Base-by-base conservation (phyloP, 2,888 invertebrate genomes). In the Drosophila neutralis region DNA sequence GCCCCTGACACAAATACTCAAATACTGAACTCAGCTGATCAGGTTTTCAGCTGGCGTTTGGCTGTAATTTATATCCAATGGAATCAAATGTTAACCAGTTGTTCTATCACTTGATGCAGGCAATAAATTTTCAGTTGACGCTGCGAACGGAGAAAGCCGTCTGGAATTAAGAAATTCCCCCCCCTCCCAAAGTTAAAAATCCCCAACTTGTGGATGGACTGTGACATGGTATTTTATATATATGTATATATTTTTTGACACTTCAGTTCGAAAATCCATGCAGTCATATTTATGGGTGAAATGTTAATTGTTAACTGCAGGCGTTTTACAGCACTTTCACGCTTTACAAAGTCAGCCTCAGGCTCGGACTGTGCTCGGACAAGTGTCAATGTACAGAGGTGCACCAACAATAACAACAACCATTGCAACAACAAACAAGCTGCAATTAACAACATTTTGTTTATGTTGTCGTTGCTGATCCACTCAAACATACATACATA, bases 1-100 rank as follows among this genome's bases (percentile, higher is more conserved):
- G 90, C 73, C 89, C 86, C 90, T 86, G 90, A 90, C 86, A 86
- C 73, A 89, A 79, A 90, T 81, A 79, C 58, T 21, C 21, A 21
- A 21, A 21, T 21, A 21, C 21, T 21, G 45, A 57, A 69, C 51
- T 24, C 42, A 42, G 42, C 51, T 69, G 53, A 48, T 60, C 82
- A 58, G 71, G 73, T 85, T 85, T 85, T 79, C 74, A 79, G 74
- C 73, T 70, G 83, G 33, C 60, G 66, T 53, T 73, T 54, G 69
- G 52, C 27, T 38, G 42, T 60, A 62, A 71, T 60, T 51, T 33
- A 63, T 76, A 56, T 62, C 67, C 68, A 40, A 45, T 64, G 62
- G 35, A 42, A 31, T 31, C 61, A 59, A 48, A 18, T 35, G 29
- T 31, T 40, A 79, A 68, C 71, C 64, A 73, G 78, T 66, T 70